These are phyloP conservation scores for Epirrhoe tristata DNA, from an alignment of 2,888 invertebrate genomes.

Conservation along the genomic window DNA sequence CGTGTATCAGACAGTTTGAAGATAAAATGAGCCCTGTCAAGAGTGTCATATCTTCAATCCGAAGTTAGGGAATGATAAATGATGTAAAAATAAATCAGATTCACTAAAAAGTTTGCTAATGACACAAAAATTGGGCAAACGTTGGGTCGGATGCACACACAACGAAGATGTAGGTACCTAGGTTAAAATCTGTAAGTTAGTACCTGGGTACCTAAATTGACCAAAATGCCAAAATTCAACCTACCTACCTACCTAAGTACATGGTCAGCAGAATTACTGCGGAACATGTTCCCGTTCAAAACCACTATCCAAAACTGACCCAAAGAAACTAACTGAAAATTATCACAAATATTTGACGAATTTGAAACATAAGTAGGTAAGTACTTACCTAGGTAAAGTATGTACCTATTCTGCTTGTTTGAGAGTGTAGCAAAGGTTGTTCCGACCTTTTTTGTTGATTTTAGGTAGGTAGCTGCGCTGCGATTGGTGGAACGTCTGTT, in stretches of 20 bases:
- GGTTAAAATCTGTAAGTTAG: too few species aligned
- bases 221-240: too few species aligned
- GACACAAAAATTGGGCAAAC: constrained; percentile 50
- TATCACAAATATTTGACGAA: not conserved
- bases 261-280: not conserved
- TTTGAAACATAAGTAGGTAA: not conserved
- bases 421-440: not conserved
- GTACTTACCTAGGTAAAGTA: too few species aligned
- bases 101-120: constrained; percentile 61
- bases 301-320: not conserved
- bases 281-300: not conserved
- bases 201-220: too few species aligned
- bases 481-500: too few species aligned
- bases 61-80: constrained; percentile 66
- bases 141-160: constrained; percentile 25
- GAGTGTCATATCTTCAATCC: constrained; percentile 69
- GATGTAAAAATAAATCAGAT: constrained; percentile 63
- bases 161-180: not conserved
- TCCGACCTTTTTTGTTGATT: not conserved
- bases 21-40: constrained; percentile 70
- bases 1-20: constrained; percentile 67
- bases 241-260: too few species aligned
- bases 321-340: not conserved
- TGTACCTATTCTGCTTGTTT: not conserved
- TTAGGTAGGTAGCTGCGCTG: too few species aligned